Evolutionary conservation across 1,140 invertebrate genomes (phyloP), one percentile per base, ranked within the genome.

Genomic region (Drosophila watanabei): DNA sequence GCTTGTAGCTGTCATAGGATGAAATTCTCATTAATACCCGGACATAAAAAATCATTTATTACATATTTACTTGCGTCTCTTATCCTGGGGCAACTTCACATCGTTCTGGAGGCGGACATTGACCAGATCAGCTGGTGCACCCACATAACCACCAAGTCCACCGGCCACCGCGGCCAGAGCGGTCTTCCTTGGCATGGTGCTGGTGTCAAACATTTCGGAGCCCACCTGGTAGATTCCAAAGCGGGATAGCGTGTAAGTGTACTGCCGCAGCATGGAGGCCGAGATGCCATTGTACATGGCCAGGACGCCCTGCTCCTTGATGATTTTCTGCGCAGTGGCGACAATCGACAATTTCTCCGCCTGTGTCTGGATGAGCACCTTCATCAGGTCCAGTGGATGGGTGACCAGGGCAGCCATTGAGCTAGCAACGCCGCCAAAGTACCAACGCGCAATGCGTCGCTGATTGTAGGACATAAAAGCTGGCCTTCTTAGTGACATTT

Each of bases 291-390:
- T 91, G 43, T 91, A 90, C 8, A 90, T 11, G 0, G 82, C 62
- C 97, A 94, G 1, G 95, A 96, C 41, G 96, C 86, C 85, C 30
- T 90, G 78, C 11, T 89, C 82, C 0, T n/a, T 24, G 1, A 85
- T 4, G 20, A 89, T 82, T 5, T 73, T 79, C 4, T 5, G 18
- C 2, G 71, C 51, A 0, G 51, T 70, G 2, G 18, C 13, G 0
- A 39, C 0, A 6, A 85, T 7, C 0, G 86, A 73, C 2, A 89
- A 76, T 92, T 97, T 98, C 88, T 96, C 96, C 93, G 98, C 97
- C 93, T 99, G 98, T 2, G 99, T 99, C 94, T 99, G 99, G 71
- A 99, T 95, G 93, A 99, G 98, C 5, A 99, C 98, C 95, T 99
- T 99, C 11, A 99, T 93, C 52, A 99, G 94, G 94, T 99, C 99